phyloP scores from a whole-genome alignment of 2,888 invertebrate species.

The Ophion obscuratus region DNA sequence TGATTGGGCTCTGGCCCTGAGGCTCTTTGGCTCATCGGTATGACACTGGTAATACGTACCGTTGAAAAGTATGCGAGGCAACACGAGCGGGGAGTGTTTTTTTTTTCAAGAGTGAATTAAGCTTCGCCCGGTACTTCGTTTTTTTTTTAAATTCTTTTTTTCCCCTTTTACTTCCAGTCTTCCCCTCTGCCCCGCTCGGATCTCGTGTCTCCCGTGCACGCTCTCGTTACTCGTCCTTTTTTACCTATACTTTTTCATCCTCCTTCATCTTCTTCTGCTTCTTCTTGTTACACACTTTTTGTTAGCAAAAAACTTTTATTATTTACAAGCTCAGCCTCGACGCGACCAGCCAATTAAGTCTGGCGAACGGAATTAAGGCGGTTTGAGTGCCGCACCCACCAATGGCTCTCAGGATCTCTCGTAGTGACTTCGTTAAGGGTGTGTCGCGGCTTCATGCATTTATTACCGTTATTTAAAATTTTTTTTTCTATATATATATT shows the following conservation, averaged over 20 bases:
- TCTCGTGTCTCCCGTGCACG: neutral
- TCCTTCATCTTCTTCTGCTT: conserved; percentile 15
- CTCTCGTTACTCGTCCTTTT: conserved; percentile 8
- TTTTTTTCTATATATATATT: too few species aligned
- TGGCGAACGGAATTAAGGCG: conserved; percentile 55
- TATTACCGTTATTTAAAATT: conserved; percentile 25
- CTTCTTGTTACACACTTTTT: conserved; percentile 9
- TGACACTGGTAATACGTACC: neutral
- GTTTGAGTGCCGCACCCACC: conserved; percentile 36
- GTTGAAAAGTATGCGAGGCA: conserved; percentile 30
- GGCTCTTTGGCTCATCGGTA: neutral
- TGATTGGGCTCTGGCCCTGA: neutral
- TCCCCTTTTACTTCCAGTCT: neutral
- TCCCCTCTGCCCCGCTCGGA: neutral
- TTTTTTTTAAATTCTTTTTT: conserved; percentile 7
- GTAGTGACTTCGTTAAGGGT: conserved; percentile 46
- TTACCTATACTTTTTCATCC: neutral
- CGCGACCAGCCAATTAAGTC: conserved; percentile 56
- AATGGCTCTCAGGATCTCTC: conserved; percentile 16
- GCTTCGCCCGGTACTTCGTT: conserved; percentile 25
- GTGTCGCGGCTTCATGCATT: conserved; percentile 40
- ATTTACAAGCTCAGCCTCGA: conserved; percentile 56
- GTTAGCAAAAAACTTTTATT: conserved; percentile 52
- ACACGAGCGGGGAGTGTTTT: neutral
- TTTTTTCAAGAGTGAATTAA: conserved; percentile 43